Conservation (phyloP, 2,888 invertebrate genomes). For the Catocala sponsa region DNA sequence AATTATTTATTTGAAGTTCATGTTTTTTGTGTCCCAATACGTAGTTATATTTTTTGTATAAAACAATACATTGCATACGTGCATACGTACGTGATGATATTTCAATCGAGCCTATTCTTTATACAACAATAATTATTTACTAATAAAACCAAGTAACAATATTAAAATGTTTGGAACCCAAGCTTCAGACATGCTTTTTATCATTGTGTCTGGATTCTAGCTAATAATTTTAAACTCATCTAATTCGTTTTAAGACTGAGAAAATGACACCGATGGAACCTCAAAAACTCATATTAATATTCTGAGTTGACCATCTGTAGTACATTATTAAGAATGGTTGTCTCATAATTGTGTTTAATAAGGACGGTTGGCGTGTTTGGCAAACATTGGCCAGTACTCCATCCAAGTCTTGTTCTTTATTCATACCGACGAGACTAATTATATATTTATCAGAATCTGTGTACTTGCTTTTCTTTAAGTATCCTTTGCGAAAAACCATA, state of each 20-base stretch:
- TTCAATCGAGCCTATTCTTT: too few species aligned
- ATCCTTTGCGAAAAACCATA: conserved; percentile 24
- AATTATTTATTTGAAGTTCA: too few species aligned
- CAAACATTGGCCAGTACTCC: conserved; percentile 23
- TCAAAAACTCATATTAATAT: background rate
- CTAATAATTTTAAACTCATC: too few species aligned
- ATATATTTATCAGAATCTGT: conserved; percentile 28
- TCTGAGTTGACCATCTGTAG: conserved; percentile 20
- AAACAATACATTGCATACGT: too few species aligned
- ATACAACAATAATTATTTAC: too few species aligned
- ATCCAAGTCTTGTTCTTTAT: conserved; percentile 25
- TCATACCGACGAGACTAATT: conserved; percentile 22
- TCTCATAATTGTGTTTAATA: conserved; percentile 22
- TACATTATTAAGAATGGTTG: background rate
- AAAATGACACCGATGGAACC: background rate
- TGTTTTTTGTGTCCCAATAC: too few species aligned
- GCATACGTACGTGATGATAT: too few species aligned
- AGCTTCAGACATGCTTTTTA: too few species aligned
- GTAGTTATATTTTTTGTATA: too few species aligned
- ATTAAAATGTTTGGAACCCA: too few species aligned
- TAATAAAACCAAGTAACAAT: too few species aligned
- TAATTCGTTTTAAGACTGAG: background rate
- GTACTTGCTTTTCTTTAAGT: conserved; percentile 21
- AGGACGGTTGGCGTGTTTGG: conserved; percentile 28
- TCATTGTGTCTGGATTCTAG: too few species aligned